Evolutionary conservation across 2,888 invertebrate genomes (phyloP).

Genomic region (Lingula anatina): DNA sequence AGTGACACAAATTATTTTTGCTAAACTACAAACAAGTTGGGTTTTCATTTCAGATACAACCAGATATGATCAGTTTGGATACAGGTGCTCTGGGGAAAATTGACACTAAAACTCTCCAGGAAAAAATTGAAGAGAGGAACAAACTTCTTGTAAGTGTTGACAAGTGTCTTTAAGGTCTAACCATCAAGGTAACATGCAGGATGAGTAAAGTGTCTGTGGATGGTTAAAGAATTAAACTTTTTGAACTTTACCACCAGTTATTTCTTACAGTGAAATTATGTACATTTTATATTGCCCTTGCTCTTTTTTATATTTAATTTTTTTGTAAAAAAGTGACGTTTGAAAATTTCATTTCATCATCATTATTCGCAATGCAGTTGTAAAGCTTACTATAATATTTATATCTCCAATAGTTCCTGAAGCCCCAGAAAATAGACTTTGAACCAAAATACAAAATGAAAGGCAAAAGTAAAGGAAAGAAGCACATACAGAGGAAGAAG

Average conservation of each 20-base stretch:
- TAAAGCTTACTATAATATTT: neutral
- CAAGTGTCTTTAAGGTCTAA: neutral
- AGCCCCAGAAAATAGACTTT: constrained; percentile 72
- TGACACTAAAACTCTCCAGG: constrained; percentile 72
- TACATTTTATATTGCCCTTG: neutral
- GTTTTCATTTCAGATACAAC: constrained; percentile 64
- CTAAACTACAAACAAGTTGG: neutral
- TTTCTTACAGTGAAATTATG: constrained; percentile 1
- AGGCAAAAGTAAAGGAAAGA: constrained; percentile 37
- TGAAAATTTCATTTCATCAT: too few species aligned
- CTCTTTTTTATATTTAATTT: constrained; percentile 29
- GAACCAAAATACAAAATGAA: constrained; percentile 74
- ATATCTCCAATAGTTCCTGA: constrained; percentile 63
- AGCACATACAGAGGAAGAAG: constrained; percentile 33
- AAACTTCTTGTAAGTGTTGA: constrained; percentile 28
- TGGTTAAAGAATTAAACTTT: too few species aligned
- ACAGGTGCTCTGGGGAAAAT: constrained; percentile 76
- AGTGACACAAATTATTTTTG: neutral
- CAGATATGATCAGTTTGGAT: constrained; percentile 88
- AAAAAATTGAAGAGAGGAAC: constrained; percentile 69
- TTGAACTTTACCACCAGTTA: too few species aligned
- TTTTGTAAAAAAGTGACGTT: too few species aligned
- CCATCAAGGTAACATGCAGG: neutral
- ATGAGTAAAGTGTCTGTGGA: constrained; percentile 5
- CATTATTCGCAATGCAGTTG: too few species aligned